Evolutionary conservation across 1,140 invertebrate species (phyloP).

Genomic region (Drosophila ohnishii): DNA sequence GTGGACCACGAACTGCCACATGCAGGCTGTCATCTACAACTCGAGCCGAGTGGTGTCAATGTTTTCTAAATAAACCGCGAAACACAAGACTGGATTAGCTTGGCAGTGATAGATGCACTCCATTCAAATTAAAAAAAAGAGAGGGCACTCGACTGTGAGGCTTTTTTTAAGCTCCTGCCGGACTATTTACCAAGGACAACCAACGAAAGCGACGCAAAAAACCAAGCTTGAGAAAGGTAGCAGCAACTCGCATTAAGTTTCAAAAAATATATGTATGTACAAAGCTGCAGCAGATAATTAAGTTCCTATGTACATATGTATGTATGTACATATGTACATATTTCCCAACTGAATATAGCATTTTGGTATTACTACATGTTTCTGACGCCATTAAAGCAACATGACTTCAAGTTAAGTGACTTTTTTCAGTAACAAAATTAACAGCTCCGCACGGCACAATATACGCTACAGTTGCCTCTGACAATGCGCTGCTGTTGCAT

Average conservation of each 20-base stretch:
- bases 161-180: not conserved
- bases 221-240: not conserved
- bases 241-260: not conserved
- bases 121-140: conserved; percentile 4
- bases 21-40: conserved; percentile 6
- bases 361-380: not conserved
- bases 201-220: not conserved
- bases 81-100: conserved; percentile 9
- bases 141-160: not conserved
- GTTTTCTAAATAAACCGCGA: conserved; percentile 21
- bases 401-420: not conserved
- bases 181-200: not conserved
- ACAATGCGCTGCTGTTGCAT: conserved; percentile 4
- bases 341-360: not conserved
- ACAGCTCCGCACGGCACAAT: conserved; percentile 1
- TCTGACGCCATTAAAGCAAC: not conserved
- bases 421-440: conserved; percentile 6
- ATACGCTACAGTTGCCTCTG: conserved; percentile 18
- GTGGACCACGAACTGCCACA: not conserved
- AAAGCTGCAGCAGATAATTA: no score
- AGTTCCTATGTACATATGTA: not conserved
- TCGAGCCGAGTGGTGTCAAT: conserved; percentile 9
- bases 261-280: no score
- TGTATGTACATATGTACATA: no score
- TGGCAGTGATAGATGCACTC: conserved; percentile 5